Base-by-base conservation (phyloP, 2,888 invertebrate genomes). In the Harpagoxenus sublaevis region DNA sequence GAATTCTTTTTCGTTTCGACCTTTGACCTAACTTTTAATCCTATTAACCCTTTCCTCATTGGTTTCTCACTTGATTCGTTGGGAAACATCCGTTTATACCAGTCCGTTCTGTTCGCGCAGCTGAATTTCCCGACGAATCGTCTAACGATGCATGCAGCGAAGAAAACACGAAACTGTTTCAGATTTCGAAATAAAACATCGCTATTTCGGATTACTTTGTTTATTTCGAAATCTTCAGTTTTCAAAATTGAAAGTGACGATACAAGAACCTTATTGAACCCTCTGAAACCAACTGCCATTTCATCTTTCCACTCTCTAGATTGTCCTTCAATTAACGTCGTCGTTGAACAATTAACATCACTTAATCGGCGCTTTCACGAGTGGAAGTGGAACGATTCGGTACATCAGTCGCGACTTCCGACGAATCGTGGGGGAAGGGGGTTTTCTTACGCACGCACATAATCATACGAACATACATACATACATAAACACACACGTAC, bases 181-280 rank as follows among this genome's bases (percentile, higher is more conserved):
- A 48, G 23, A 45, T 70, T 65, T 74, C 78, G 62, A 82, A 81
- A 65, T 73, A 31, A 75, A 74, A 63, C 57, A 65, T 68, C 66
- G 48, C 15, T 15, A 65, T 62, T 53, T 51, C 28, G 53, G 53
- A 81, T 65, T 65, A 71, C 42, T 55, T 35, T 28, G 5, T 57
- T 23, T 57, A 39, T 23, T 42, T 39, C 28, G 31, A 51, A 71
- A 42, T 39, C 9, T 35, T 18, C 60, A 73, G 18, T 31, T 74
- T 48, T 48, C n/a, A 31, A 57, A 55, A 31, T 1, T 57, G 23
- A 48, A 55, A 55, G 9, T 53, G 10, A 48, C 39, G 31, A 62
- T 31, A 6, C 23, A 28, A 35, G 35, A 23, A 10, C 42, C 55
- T 15, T 42, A 60, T 73, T 39, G 18, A 35, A 35, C 35, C 23